Percentiles rank a stretch among this genome's conserved stretches.
phyloP scores from a whole-genome alignment of 2,113 vertebrate genomes.

The Puffinus mauretanicus region DNA sequence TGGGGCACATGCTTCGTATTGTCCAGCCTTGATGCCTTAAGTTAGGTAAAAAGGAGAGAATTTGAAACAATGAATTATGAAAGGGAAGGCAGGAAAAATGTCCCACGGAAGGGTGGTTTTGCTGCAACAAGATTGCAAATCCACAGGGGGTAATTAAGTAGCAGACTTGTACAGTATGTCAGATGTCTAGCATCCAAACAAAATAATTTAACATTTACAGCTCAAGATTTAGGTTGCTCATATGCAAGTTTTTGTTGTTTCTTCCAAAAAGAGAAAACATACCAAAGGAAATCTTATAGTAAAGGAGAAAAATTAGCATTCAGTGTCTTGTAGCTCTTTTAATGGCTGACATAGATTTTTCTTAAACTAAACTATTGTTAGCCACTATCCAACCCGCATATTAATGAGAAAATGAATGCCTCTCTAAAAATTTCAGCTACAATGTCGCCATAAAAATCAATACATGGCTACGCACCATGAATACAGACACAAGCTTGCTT shows the following conservation, averaged over 20 bases:
- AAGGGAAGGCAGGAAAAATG: constrained; percentile 26
- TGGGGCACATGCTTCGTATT: background rate
- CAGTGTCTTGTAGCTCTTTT: constrained; percentile 65
- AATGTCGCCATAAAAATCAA: constrained; percentile 75
- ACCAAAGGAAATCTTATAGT: constrained; percentile 36
- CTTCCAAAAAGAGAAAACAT: constrained; percentile 49
- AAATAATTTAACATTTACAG: constrained; percentile 57
- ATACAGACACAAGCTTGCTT: constrained; percentile 68
- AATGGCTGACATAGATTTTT: constrained; percentile 72
- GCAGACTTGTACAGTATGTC: constrained; percentile 50
- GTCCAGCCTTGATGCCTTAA: constrained; percentile 28
- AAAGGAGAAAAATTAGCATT: constrained; percentile 53
- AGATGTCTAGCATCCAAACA: constrained; percentile 54
- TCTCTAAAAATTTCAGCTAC: constrained; percentile 72
- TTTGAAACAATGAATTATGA: constrained; percentile 35
- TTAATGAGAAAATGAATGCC: constrained; percentile 67
- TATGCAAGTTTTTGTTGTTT: constrained; percentile 58
- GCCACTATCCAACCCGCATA: constrained; percentile 64
- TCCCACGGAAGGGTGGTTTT: constrained; percentile 45
- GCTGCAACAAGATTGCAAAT: constrained; percentile 57
- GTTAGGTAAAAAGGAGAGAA: constrained; percentile 20
- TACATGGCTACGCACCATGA: constrained; percentile 61
- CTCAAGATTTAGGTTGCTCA: constrained; percentile 46
- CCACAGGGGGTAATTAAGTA: constrained; percentile 65
- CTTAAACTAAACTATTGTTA: constrained; percentile 71